Evolutionary conservation across 2,797 vertebrate species (phyloP).

Genomic region (Neopelma chrysocephalum): DNA sequence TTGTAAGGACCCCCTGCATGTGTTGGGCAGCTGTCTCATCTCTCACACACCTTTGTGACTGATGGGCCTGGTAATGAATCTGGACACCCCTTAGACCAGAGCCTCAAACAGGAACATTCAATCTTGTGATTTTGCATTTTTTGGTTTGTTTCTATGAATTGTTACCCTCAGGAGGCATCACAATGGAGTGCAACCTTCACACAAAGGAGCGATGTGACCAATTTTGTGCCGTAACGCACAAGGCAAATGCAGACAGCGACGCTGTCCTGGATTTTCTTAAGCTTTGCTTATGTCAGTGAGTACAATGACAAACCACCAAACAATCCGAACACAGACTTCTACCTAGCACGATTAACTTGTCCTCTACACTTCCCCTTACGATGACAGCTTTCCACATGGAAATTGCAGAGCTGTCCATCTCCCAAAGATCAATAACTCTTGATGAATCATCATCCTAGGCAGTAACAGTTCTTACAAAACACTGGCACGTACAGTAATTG

Average conservation of each 20-base stretch:
- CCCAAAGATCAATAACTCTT: slow-evolving; percentile 60
- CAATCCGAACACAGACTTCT: neutral
- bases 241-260: neutral
- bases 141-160: neutral
- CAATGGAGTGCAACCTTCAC: neutral
- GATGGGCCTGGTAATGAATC: rapidly evolving
- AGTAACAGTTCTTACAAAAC: slow-evolving; percentile 55
- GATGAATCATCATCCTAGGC: slow-evolving; percentile 61
- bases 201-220: neutral
- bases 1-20: neutral
- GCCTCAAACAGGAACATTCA: neutral
- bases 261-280: neutral
- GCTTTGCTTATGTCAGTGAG: neutral
- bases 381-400: slow-evolving; percentile 35
- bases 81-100: rapidly evolving
- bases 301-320: neutral
- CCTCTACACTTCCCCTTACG: neutral
- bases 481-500: slow-evolving; percentile 13
- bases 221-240: neutral
- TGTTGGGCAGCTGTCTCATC: rapidly evolving
- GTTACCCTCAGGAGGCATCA: neutral
- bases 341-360: neutral
- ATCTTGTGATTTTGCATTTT: neutral
- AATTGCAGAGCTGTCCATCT: slow-evolving; percentile 56
- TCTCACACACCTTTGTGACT: neutral